These are phyloP conservation scores for Corvus cornix DNA, from an alignment of 2,113 vertebrate genomes.

Conservation along the genomic window DNA sequence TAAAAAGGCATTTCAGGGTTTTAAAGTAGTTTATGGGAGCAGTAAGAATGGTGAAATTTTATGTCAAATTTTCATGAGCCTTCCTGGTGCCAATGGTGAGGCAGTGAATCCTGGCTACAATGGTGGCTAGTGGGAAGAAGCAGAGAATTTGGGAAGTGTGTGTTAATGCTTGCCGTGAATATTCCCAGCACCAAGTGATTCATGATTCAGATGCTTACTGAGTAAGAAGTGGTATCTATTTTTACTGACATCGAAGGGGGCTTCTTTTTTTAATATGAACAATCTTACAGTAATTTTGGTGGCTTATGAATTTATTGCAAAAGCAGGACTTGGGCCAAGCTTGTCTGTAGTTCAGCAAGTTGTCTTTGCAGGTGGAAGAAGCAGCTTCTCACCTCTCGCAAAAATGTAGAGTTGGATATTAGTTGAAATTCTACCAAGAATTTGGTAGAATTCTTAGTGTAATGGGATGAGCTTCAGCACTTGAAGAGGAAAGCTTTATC, in stretches of 20 bases:
- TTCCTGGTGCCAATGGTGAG: neutral
- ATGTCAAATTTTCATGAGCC: neutral
- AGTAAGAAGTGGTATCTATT: neutral
- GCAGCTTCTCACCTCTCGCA: rapidly evolving
- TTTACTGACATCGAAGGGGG: neutral
- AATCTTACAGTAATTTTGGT: neutral
- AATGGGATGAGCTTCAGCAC: neutral
- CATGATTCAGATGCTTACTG: neutral
- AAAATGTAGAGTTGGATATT: neutral
- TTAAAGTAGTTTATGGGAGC: neutral
- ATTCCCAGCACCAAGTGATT: neutral
- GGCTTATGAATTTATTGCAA: neutral
- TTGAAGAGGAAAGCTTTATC: neutral
- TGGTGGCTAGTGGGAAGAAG: neutral
- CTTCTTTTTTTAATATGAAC: neutral
- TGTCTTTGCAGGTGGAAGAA: neutral
- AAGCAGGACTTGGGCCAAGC: neutral
- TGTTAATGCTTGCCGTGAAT: neutral
- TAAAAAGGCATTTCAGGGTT: neutral
- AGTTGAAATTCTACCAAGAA: neutral
- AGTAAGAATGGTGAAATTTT: neutral
- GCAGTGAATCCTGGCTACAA: neutral
- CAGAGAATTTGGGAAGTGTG: neutral
- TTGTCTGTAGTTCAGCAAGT: neutral
- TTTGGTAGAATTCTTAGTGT: neutral